phyloP scores from a whole-genome alignment of 2,797 vertebrate genomes.

The Macropus fuliginosus region DNA sequence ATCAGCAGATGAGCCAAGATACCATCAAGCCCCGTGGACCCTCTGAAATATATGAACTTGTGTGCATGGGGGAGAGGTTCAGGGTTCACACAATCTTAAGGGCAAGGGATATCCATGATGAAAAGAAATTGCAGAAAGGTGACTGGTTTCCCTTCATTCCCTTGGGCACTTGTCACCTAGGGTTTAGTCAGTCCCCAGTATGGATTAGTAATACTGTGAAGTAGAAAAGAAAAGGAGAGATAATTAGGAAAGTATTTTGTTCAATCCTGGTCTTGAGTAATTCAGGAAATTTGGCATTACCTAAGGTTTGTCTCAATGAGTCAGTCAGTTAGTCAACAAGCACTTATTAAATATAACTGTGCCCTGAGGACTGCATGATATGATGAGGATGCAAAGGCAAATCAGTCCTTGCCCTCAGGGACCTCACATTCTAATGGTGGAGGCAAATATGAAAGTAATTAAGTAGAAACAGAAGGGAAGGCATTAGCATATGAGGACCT shows the following conservation, averaged over 20 bases:
- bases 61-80: not conserved
- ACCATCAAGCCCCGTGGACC: not conserved
- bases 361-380: not conserved
- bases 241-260: not conserved
- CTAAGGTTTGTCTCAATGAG: not conserved
- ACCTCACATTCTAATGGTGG: not conserved
- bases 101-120: not conserved
- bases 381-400: not conserved
- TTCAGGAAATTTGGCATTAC: not conserved
- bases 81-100: constrained; percentile 11
- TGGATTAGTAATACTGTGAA: not conserved
- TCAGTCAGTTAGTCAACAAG: not conserved
- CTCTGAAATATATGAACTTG: not conserved
- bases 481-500: not conserved
- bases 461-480: not conserved
- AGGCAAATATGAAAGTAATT: not conserved
- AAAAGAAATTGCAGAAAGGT: not conserved
- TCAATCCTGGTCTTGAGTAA: not conserved
- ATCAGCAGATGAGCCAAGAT: not conserved
- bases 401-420: not conserved
- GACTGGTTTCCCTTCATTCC: not conserved
- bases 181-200: not conserved
- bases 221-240: not conserved
- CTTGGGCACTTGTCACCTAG: not conserved
- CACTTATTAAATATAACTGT: not conserved